Evolutionary conservation across 37 sponge, comb jelly and placozoan species (phyloP), one percentile per base, ranked within the genome.

Genomic region (Dysidea cf. avara): DNA sequence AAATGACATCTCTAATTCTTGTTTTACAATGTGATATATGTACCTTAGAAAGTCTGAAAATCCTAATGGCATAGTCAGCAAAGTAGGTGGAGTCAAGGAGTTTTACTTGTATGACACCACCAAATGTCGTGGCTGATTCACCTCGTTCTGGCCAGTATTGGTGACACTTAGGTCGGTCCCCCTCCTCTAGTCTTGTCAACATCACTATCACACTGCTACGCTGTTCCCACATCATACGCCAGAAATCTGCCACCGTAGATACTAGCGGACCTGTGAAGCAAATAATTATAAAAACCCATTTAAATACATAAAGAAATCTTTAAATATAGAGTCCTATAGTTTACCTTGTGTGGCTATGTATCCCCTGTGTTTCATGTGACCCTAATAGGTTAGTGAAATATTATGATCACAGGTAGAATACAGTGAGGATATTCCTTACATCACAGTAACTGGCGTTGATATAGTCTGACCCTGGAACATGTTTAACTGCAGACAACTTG

Each of bases 141-240:
- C 80, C 83, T 13, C 61, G 12, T 0, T 76, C 72, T 7, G 95
- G 95, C 95, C 95, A 94, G 72, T 94, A 94, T 21, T 53, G 29
- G 30, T 65, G 66, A 81, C 95, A 94, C 61, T 94, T 94, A 37
- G 39, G 37, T 82, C 81, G 36, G 16, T 49, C 13, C 51, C 16
- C 13, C 51, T 16, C 94, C 60, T 77, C 33, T 24, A 79, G 22
- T 29, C 86, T 94, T 62, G 96, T 97, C 33, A 97, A 33, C 95
- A 97, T 97, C 47, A 97, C 93, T 1, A 97, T 83, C 17, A 81
- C 81, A 22, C 57, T n/a, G 14, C 39, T 33, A 35, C 83, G 68
- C 66, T 97, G 82, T 51, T 97, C 99, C 89, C 93, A 97, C 2
- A 97, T 86, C 92, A 97, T 75, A 4, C 96, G 40, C 99, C 99